A percentile compares a stretch with the other conserved stretches of the same genome.
Conservation (phyloP, 2,113 vertebrate species). For the Nothoprocta perdicaria region DNA sequence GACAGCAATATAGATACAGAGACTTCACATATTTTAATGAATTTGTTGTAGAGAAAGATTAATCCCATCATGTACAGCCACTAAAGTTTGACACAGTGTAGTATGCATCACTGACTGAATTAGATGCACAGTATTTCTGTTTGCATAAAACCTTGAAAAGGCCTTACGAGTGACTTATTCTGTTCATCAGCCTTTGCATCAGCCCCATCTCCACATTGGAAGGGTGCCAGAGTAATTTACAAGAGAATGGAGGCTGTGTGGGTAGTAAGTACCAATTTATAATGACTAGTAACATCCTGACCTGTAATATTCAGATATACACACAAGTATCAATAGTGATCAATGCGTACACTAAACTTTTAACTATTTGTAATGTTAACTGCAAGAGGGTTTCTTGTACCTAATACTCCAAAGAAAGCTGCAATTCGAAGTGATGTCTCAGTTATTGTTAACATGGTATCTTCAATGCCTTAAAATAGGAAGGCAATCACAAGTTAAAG, state of each 20-base stretch:
- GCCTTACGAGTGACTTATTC: slow-evolving; percentile 1
- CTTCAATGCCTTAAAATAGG: neutral
- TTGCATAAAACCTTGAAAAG: slow-evolving; percentile 29
- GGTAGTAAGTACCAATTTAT: slow-evolving; percentile 38
- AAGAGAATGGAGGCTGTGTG: neutral
- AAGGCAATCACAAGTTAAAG: neutral
- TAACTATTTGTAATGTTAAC: neutral
- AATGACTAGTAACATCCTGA: slow-evolving; percentile 13
- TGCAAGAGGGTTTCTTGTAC: neutral
- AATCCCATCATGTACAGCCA: neutral
- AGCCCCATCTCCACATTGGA: neutral
- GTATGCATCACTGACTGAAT: neutral
- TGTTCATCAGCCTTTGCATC: neutral
- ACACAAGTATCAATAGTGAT: too few species aligned
- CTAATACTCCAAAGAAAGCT: neutral
- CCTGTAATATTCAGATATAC: neutral
- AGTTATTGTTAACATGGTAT: neutral
- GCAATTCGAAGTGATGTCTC: neutral
- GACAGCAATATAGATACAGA: neutral
- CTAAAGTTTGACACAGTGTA: neutral
- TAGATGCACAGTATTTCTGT: neutral
- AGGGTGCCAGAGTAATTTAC: neutral
- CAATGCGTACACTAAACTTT: neutral
- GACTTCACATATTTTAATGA: neutral
- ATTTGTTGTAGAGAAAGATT: neutral